Conservation (phyloP, 2,113 vertebrate genomes). For the Plecotus auritus region DNA sequence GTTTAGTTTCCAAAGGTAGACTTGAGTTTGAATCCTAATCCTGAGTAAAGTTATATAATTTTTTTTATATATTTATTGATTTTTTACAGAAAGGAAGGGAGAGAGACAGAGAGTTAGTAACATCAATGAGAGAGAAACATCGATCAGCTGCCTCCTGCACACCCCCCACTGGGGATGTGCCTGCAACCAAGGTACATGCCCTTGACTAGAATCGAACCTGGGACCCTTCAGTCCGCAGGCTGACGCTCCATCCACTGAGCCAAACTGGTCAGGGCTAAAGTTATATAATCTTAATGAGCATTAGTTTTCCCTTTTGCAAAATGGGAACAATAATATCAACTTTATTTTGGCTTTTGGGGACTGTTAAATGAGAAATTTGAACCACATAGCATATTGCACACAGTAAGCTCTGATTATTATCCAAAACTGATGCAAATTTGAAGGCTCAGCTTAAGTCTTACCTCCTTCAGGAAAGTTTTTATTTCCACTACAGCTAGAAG, state of each 20-base stretch:
- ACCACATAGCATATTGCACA: background rate
- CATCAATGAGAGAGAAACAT: too few relatives aligned
- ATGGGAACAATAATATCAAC: background rate
- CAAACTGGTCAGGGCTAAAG: too few relatives aligned
- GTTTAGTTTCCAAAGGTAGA: background rate
- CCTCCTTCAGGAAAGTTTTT: slow-evolving; percentile 31
- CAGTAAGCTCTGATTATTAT: background rate
- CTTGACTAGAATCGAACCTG: too few relatives aligned
- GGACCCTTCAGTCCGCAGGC: too few relatives aligned
- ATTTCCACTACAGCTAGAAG: slow-evolving; percentile 60
- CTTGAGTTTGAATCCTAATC: background rate
- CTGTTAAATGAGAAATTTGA: slow-evolving; percentile 3
- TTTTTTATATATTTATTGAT: too few relatives aligned
- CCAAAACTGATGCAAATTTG: slow-evolving; percentile 22
- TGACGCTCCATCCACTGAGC: too few relatives aligned
- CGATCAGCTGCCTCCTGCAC: too few relatives aligned
- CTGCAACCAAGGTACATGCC: too few relatives aligned
- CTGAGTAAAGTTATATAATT: background rate
- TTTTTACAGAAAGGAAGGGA: too few relatives aligned
- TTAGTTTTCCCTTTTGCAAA: slow-evolving; percentile 2
- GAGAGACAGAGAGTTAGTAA: too few relatives aligned
- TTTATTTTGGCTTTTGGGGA: background rate
- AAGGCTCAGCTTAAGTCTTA: slow-evolving; percentile 46
- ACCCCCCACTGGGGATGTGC: too few relatives aligned
- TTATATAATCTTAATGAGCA: background rate